Evolutionary conservation across 2,113 vertebrate genomes (phyloP).

Genomic region (Plotosus lineatus): DNA sequence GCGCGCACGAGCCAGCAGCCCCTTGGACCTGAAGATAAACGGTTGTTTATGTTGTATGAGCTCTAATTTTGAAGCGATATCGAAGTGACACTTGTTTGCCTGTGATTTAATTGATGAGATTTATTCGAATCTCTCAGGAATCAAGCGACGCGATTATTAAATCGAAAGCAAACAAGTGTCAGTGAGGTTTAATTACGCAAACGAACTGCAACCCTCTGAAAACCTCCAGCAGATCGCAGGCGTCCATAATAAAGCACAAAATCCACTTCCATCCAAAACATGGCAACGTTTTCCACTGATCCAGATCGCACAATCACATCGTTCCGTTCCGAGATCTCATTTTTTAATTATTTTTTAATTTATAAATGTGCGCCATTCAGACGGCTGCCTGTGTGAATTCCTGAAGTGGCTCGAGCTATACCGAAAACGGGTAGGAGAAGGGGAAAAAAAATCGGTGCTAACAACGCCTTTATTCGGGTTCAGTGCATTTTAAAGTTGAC

Average conservation of each 20-base stretch:
- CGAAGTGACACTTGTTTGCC: background rate
- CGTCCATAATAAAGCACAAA: background rate
- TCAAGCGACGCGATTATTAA: background rate
- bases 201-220: background rate
- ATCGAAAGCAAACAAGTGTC: conserved; percentile 31
- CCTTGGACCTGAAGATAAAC: conserved; percentile 5
- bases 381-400: conserved; percentile 8
- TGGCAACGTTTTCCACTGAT: background rate
- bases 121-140: background rate
- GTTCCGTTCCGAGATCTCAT: background rate
- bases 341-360: background rate
- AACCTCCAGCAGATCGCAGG: background rate
- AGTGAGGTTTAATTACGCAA: conserved; percentile 10
- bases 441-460: background rate
- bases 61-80: background rate
- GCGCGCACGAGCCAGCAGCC: background rate
- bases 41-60: background rate
- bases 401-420: conserved; percentile 6
- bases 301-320: background rate
- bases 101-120: background rate
- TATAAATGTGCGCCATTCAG: background rate
- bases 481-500: too few species aligned
- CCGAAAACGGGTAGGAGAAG: background rate
- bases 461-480: background rate
- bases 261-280: background rate